phyloP scores from a whole-genome alignment of 2,888 invertebrate species.

The Luperina testacea region DNA sequence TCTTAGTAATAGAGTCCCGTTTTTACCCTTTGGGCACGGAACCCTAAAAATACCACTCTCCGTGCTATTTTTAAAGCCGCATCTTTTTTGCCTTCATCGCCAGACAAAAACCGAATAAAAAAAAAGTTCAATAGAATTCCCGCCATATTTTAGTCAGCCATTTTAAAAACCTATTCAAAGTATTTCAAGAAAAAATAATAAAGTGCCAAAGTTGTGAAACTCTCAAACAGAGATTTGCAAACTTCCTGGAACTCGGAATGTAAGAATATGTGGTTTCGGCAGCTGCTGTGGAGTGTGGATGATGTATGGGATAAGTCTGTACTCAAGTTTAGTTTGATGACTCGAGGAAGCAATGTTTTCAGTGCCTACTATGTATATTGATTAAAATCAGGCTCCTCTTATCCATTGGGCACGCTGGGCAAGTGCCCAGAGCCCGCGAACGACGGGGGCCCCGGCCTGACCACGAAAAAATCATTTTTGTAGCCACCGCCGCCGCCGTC shows the following conservation, averaged over 20 bases:
- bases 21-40: too few species aligned
- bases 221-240: slow-evolving; percentile 40
- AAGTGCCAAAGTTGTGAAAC: slow-evolving; percentile 45
- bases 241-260: slow-evolving; percentile 15
- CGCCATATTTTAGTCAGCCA: slow-evolving; percentile 23
- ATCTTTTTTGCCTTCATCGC: background rate
- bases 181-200: slow-evolving; percentile 52
- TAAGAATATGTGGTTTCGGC: slow-evolving; percentile 29
- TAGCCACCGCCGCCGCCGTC: too few species aligned
- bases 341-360: background rate
- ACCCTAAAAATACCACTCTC: background rate
- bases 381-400: too few species aligned
- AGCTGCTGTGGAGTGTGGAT: slow-evolving; percentile 15
- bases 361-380: background rate
- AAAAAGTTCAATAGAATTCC: slow-evolving; percentile 7
- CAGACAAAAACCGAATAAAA: slow-evolving; percentile 5
- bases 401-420: too few species aligned
- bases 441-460: too few species aligned
- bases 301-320: slow-evolving; percentile 30
- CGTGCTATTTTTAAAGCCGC: background rate
- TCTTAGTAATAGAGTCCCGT: too few species aligned
- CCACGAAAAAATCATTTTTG: too few species aligned
- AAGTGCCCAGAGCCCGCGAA: too few species aligned
- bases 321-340: slow-evolving; percentile 19
- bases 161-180: slow-evolving; percentile 50